Percentiles rank a stretch among this genome's conserved stretches.
These are phyloP conservation scores for Eupsittula cactorum DNA, from an alignment of 2,113 vertebrate species.

Conservation along the genomic window DNA sequence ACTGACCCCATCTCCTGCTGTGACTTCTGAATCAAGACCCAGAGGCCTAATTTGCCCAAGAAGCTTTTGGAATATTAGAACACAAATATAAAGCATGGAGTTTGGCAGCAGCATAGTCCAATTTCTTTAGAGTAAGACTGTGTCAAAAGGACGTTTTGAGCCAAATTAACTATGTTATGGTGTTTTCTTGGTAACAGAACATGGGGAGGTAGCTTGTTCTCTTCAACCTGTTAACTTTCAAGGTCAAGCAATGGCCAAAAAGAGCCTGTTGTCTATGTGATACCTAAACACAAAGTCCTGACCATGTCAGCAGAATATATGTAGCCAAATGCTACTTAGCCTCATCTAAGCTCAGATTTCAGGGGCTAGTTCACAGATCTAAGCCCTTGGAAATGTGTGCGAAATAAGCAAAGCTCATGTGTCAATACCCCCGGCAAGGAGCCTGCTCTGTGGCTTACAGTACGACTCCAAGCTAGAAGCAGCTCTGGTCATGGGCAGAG, in stretches of 20 bases:
- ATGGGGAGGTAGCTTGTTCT: neutral
- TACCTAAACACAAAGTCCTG: slow-evolving; percentile 51
- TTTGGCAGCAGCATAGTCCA: neutral
- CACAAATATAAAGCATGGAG: neutral
- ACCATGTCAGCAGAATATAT: slow-evolving; percentile 57
- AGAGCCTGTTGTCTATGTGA: slow-evolving; percentile 48
- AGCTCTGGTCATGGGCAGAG: neutral
- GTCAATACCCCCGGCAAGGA: neutral
- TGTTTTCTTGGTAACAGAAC: neutral
- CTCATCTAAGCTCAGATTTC: slow-evolving; percentile 54
- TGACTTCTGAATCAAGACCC: neutral
- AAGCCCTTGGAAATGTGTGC: slow-evolving; percentile 31
- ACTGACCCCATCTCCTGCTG: neutral
- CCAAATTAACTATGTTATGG: neutral
- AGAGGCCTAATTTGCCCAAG: neutral
- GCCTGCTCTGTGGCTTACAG: neutral
- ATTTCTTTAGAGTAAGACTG: neutral
- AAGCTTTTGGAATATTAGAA: neutral
- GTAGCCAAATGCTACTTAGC: slow-evolving; percentile 50
- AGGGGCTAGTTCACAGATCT: slow-evolving; percentile 43
- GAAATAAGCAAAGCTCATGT: slow-evolving; percentile 61
- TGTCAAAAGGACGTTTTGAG: neutral
- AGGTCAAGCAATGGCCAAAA: slow-evolving; percentile 60
- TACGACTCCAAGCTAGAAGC: neutral
- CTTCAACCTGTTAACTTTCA: slow-evolving; percentile 33